Conservation (phyloP, 2,797 vertebrate species). For the Iguana delicatissima region DNA sequence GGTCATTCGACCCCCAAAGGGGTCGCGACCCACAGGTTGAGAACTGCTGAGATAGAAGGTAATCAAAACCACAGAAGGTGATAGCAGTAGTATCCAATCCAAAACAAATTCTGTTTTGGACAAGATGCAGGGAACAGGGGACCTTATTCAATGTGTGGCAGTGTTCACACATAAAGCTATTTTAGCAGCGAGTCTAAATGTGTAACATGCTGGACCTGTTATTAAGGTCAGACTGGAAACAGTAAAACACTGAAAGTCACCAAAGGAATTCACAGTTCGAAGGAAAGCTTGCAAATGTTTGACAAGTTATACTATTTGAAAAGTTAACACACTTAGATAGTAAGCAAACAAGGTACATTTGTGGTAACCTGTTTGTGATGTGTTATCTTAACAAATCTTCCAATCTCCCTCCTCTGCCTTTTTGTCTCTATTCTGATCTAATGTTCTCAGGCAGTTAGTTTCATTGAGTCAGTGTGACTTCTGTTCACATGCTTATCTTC, state of each 20-base stretch:
- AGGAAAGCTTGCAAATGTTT: not conserved
- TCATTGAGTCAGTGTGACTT: not conserved
- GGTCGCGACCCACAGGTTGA: no score
- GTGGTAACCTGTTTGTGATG: not conserved
- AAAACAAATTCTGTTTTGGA: not conserved
- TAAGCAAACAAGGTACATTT: not conserved
- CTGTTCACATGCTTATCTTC: not conserved
- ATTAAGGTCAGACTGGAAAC: not conserved
- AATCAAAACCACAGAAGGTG: no score
- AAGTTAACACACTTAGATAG: not conserved
- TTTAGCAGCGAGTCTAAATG: not conserved
- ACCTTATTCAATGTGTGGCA: not conserved
- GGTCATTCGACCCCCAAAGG: no score
- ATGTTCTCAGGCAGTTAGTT: not conserved
- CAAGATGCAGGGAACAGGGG: not conserved
- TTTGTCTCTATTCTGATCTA: not conserved
- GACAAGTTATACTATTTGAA: not conserved
- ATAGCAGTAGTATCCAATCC: no score
- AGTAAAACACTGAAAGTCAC: not conserved
- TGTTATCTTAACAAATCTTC: not conserved
- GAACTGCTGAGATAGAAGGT: no score
- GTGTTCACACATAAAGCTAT: no score
- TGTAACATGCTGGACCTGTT: not conserved
- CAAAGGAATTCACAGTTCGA: not conserved
- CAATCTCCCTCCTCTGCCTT: not conserved